A percentile compares a stretch with the other conserved stretches of the same genome.
These are phyloP conservation scores for Petrocephalus schoutedeni DNA, from an alignment of 2,797 vertebrate species.

Conservation along the genomic window DNA sequence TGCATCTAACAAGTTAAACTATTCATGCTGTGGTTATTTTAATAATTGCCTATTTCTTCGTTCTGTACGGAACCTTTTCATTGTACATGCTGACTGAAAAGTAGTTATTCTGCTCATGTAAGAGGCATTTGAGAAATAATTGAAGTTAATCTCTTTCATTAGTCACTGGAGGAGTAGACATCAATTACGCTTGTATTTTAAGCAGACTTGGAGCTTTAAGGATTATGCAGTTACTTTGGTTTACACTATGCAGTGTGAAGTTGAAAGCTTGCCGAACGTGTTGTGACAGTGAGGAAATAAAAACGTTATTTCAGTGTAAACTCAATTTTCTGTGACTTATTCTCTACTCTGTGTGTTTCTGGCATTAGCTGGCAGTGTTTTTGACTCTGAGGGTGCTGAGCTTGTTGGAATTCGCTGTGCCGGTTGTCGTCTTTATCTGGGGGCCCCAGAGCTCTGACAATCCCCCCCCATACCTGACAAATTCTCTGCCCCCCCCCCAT, in stretches of 20 bases:
- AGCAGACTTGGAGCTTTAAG: not conserved
- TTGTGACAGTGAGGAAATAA: not conserved
- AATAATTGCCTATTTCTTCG: not conserved
- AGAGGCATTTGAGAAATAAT: slow-evolving; percentile 10
- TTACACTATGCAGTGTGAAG: not conserved
- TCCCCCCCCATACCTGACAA: not conserved
- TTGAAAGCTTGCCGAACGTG: not conserved
- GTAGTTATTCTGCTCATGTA: not conserved
- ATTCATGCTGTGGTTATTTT: not conserved
- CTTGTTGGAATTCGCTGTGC: not conserved
- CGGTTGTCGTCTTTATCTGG: not conserved
- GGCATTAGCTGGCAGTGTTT: not conserved
- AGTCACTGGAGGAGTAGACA: not conserved
- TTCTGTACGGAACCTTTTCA: not conserved
- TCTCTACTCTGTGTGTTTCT: not conserved
- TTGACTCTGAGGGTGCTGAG: not conserved
- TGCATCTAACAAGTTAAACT: not conserved
- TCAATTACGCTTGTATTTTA: not conserved
- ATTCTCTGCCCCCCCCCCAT: not conserved
- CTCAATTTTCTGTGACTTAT: not conserved
- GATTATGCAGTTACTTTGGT: not conserved
- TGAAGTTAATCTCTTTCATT: not conserved
- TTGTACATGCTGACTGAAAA: not conserved
- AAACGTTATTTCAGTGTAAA: not conserved
- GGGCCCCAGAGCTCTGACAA: not conserved